Conservation (phyloP, 2,888 invertebrate species). For the Sacculina carcini region DNA sequence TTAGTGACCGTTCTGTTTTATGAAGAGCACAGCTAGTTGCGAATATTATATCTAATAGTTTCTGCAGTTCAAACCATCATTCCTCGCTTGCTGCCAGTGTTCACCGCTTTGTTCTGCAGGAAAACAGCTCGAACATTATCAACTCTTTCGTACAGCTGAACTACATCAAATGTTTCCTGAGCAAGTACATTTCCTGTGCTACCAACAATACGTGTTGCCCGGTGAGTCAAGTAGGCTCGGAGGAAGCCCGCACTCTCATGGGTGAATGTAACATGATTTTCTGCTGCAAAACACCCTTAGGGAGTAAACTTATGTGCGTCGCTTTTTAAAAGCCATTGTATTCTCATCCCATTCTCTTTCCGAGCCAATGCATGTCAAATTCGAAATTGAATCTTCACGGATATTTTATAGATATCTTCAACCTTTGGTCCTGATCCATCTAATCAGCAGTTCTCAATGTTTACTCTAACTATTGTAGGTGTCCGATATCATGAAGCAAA, state of each 20-base stretch:
- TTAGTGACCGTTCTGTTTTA: background rate
- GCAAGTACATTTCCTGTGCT: background rate
- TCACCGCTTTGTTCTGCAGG: background rate
- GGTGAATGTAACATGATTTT: background rate
- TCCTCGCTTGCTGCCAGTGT: no score
- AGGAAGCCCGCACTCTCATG: background rate
- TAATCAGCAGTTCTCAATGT: slow-evolving; percentile 1
- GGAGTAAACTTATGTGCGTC: no score
- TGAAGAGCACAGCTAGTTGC: background rate
- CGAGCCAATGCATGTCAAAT: background rate
- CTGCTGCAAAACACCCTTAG: background rate
- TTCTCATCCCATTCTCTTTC: background rate
- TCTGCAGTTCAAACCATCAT: background rate
- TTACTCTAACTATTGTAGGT: background rate
- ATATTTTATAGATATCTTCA: background rate
- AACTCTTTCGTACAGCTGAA: background rate
- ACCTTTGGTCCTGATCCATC: background rate
- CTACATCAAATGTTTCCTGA: slow-evolving; percentile 1
- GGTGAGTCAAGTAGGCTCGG: background rate
- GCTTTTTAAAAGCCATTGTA: no score
- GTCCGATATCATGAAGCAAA: no score
- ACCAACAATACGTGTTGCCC: background rate
- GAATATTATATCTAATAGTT: background rate
- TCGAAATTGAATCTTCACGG: background rate
- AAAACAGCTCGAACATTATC: background rate